Percentiles rank a stretch among this genome's conserved stretches.
phyloP scores from a whole-genome alignment of 2,113 vertebrate species.

The Asarcornis scutulata region DNA sequence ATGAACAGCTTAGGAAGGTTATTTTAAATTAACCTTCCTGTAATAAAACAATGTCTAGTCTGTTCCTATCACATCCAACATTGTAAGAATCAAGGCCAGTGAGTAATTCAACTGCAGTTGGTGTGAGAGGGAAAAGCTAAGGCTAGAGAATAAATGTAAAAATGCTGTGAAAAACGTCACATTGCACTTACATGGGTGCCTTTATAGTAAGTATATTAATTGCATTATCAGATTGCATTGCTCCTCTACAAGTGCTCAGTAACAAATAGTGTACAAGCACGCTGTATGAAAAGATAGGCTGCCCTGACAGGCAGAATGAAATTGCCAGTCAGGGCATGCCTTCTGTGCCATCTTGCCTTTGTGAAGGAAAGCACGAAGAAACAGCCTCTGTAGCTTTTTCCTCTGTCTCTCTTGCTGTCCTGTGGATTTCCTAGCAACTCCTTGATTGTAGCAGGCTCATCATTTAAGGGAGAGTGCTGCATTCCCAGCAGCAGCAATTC shows the following conservation, averaged over 20 bases:
- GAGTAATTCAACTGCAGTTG: not conserved
- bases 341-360: not conserved
- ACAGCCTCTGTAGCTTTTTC: not conserved
- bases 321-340: not conserved
- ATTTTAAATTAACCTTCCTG: slow-evolving; percentile 66
- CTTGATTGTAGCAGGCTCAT: not conserved
- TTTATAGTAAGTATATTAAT: slow-evolving; percentile 3
- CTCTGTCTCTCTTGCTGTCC: not conserved
- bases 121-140: not conserved
- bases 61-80: slow-evolving; percentile 56
- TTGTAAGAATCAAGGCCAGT: slow-evolving; percentile 12
- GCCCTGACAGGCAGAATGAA: not conserved
- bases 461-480: not conserved
- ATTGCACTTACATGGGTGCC: not conserved
- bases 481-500: not conserved
- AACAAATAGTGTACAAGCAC: not conserved
- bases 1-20: slow-evolving; percentile 59
- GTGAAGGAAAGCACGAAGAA: not conserved
- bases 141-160: not conserved
- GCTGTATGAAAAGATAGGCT: not conserved
- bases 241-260: not conserved
- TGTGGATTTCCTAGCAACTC: not conserved
- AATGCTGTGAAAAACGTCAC: not conserved
- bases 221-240: not conserved
- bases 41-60: slow-evolving; percentile 56